These are phyloP conservation scores for Beaufortia kweichowensis DNA, from an alignment of 2,113 vertebrate species.

Conservation along the genomic window DNA sequence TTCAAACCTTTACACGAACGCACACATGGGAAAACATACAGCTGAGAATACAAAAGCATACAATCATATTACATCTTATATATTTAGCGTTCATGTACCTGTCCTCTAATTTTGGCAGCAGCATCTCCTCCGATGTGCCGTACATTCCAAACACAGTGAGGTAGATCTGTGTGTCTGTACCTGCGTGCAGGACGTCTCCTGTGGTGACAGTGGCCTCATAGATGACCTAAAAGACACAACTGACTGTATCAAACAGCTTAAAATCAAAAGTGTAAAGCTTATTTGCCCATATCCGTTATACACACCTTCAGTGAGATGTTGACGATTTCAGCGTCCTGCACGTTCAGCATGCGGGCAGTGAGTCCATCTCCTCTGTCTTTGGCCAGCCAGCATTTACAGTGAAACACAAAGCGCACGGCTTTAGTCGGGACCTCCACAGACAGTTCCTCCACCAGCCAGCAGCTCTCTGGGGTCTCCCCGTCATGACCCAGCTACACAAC, in stretches of 20 bases:
- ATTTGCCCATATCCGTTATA: too few species aligned
- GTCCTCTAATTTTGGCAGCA: slow-evolving; percentile 89
- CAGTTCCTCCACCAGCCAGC: slow-evolving; percentile 93
- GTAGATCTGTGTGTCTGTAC: slow-evolving; percentile 86
- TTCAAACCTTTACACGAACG: slow-evolving; percentile 82
- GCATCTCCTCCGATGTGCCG: slow-evolving; percentile 88
- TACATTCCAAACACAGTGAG: slow-evolving; percentile 90
- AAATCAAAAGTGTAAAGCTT: too few species aligned
- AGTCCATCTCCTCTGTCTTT: slow-evolving; percentile 93
- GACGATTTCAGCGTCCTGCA: slow-evolving; percentile 86
- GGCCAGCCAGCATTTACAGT: slow-evolving; percentile 95
- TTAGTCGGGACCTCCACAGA: slow-evolving; percentile 87
- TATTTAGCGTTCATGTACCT: slow-evolving; percentile 70
- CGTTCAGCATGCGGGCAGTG: slow-evolving; percentile 84
- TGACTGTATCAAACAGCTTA: too few species aligned
- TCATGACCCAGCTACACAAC: slow-evolving; percentile 87
- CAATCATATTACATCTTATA: not conserved
- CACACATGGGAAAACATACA: slow-evolving; percentile 24
- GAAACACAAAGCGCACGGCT: slow-evolving; percentile 86
- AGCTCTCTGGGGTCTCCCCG: slow-evolving; percentile 92
- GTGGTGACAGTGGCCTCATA: slow-evolving; percentile 88
- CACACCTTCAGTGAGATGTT: slow-evolving; percentile 84
- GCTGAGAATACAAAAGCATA: not conserved
- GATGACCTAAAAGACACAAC: slow-evolving; percentile 76
- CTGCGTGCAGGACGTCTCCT: slow-evolving; percentile 83